Evolutionary conservation across 2,888 invertebrate species (phyloP), one percentile per base, ranked within the genome.

Genomic region (Volucella inflata): DNA sequence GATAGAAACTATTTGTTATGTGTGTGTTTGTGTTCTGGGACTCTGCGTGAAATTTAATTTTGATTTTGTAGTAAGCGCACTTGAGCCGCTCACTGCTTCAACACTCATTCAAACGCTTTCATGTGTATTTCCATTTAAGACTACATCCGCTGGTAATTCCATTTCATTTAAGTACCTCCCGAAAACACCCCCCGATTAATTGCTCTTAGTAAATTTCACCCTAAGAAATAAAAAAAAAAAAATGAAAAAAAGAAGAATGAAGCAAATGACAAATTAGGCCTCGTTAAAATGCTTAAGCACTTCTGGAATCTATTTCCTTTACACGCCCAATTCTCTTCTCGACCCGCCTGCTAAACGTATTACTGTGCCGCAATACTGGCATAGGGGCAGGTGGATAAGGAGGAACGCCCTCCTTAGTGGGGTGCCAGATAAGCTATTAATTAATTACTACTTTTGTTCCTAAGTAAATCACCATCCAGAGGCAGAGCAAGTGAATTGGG

Each of bases 271-370:
- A 85, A 72, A 85, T 81, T 77, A 71, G 68, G 59, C 42, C 72
- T 72, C 85, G 46, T 85, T 85, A 77, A 81, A 85, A 81, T 77
- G 81, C n/a, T n/a, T n/a, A n/a, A n/a, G n/a, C n/a, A n/a, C n/a
- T n/a, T n/a, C n/a, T n/a, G n/a, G 71, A 62, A 70, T 81, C 55
- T 62, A 57, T 64, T 80, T 78, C 48, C 44, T 78, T 78, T 55
- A 64, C n/a, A n/a, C n/a, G 75, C 44, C 10, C 65, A 40, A 14
- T 14, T 30, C 71, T 48, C 38, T 38, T 14, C 30, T 17, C 12
- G n/a, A 48, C 9, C 10, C 48, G 6, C 10, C 44, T 4, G 9
- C 14, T 14, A 14, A n/a, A n/a, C 30, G 42, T 48, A 16, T 44
- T n/a, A 30, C 51, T 40, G 6, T 14, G 14, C 11, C 44, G n/a